Percentiles rank a stretch among this genome's conserved stretches.
Conservation (phyloP, 2,888 invertebrate genomes). For the Ditylenchus weischeri region DNA sequence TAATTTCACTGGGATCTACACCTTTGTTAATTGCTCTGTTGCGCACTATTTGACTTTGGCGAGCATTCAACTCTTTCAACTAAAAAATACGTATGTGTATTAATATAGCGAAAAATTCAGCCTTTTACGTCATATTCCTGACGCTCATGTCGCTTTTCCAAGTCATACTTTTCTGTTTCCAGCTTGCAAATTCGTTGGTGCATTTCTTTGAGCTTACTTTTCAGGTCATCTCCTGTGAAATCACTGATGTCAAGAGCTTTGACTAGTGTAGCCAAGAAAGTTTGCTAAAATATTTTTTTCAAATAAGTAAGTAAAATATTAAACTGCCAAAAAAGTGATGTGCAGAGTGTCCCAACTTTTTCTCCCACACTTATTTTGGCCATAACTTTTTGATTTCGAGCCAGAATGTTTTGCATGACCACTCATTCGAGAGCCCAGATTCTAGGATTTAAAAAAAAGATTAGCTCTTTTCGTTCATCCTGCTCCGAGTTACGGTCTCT, state of each 20-base stretch:
- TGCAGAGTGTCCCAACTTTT: no score
- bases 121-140: conserved; percentile 55
- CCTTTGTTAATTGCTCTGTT: conserved; percentile 53
- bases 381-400: no score
- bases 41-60: conserved; percentile 55
- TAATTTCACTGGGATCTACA: conserved; percentile 44
- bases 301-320: no score
- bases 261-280: conserved; percentile 35
- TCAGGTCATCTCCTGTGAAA: conserved; percentile 42
- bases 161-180: conserved; percentile 56
- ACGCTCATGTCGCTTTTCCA: conserved; percentile 57
- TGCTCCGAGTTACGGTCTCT: neutral
- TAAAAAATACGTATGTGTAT: conserved; percentile 26
- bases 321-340: no score
- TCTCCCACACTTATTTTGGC: no score
- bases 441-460: no score
- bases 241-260: conserved; percentile 38
- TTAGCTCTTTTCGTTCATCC: no score
- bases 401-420: no score
- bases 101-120: no score
- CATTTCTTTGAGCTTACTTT: conserved; percentile 53
- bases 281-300: conserved; percentile 17
- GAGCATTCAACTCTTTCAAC: conserved; percentile 58
- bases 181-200: conserved; percentile 55
- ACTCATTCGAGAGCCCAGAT: no score